These are phyloP conservation scores for Dicycla oo DNA, from an alignment of 2,888 invertebrate species.

Conservation along the genomic window DNA sequence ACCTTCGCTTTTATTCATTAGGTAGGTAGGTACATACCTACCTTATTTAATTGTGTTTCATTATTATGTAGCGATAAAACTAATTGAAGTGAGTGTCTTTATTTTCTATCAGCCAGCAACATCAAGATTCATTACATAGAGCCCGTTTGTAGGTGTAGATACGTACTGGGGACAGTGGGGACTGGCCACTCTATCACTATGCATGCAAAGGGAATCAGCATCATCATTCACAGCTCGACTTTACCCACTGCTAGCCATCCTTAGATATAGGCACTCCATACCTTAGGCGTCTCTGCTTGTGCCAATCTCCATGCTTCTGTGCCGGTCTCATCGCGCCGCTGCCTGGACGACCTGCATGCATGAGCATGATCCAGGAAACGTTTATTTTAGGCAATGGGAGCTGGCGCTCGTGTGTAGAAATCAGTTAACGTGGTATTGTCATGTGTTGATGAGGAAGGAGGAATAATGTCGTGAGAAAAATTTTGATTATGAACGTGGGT, in stretches of 20 bases:
- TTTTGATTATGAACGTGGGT: background rate
- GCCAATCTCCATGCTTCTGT: too few species aligned
- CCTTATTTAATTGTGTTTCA: constrained; percentile 1
- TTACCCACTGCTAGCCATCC: background rate
- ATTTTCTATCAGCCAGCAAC: background rate
- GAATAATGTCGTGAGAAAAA: background rate
- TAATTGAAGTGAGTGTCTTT: constrained; percentile 18
- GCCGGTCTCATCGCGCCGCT: too few species aligned
- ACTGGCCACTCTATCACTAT: background rate
- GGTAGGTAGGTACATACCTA: background rate
- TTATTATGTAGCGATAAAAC: constrained; percentile 29
- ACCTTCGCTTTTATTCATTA: constrained; percentile 33
- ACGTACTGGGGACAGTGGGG: too few species aligned
- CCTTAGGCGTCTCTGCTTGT: too few species aligned
- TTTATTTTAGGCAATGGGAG: background rate
- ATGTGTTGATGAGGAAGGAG: background rate
- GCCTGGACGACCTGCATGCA: too few species aligned
- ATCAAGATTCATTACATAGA: background rate
- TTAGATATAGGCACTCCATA: background rate
- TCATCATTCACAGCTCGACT: background rate
- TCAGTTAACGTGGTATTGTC: background rate
- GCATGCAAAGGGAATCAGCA: background rate
- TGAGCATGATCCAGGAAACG: too few species aligned
- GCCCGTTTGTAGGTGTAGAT: too few species aligned
- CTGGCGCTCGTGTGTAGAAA: background rate